Conservation (phyloP, 2,113 vertebrate species). For the Etheostoma cragini region DNA sequence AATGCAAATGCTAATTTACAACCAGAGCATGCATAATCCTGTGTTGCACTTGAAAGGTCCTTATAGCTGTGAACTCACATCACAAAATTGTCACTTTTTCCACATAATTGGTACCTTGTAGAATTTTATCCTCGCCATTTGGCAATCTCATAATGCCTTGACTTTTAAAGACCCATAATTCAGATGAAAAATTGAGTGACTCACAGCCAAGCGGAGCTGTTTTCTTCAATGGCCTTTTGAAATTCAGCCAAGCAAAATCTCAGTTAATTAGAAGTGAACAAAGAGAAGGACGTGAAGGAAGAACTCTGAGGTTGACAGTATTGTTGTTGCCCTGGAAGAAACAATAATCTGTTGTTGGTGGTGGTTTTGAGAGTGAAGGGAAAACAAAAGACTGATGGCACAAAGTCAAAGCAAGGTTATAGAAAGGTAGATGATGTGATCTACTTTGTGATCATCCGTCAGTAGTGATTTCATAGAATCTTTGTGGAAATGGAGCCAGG, state of each 20-base stretch:
- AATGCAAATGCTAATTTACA: conserved; percentile 24
- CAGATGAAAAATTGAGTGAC: conserved; percentile 72
- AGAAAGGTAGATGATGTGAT: conserved; percentile 13
- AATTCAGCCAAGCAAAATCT: conserved; percentile 79
- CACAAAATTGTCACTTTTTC: conserved; percentile 45
- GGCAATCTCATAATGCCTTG: conserved; percentile 71
- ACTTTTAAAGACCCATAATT: conserved; percentile 79
- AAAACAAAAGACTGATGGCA: conserved; percentile 25
- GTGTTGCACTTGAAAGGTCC: conserved; percentile 13
- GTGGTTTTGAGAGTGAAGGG: conserved; percentile 2
- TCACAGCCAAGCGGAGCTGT: conserved; percentile 60
- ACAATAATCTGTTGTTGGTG: conserved; percentile 63
- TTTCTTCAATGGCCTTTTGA: conserved; percentile 79
- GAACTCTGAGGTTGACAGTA: conserved; percentile 57
- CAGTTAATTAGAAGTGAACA: conserved; percentile 79
- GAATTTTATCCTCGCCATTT: conserved; percentile 69
- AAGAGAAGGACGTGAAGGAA: conserved; percentile 63
- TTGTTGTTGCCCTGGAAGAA: conserved; percentile 58
- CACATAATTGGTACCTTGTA: conserved; percentile 64
- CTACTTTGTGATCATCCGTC: conserved; percentile 28
- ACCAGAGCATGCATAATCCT: not conserved
- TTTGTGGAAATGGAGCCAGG: conserved; percentile 11
- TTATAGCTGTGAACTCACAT: conserved; percentile 21
- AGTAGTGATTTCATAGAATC: conserved; percentile 27
- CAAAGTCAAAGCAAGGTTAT: conserved; percentile 24